phyloP scores from a whole-genome alignment of 2,113 vertebrate genomes.

The Corydoras maculifer region DNA sequence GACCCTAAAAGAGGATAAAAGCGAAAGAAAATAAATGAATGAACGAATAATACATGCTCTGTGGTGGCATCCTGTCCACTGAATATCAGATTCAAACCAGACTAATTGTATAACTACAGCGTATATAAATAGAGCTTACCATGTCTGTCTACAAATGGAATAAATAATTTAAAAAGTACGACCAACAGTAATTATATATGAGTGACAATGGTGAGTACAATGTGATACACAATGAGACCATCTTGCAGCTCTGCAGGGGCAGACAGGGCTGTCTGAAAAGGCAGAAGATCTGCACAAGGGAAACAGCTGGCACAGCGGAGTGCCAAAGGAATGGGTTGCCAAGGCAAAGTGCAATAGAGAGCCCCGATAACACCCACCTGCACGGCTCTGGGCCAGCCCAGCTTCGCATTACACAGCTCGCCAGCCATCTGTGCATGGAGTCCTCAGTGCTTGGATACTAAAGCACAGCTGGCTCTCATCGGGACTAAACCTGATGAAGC shows the following conservation, averaged over 20 bases:
- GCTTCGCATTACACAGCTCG: slow-evolving; percentile 24
- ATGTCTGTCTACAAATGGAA: no score
- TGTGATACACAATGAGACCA: slow-evolving; percentile 26
- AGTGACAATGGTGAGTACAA: slow-evolving; percentile 11
- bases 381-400: slow-evolving; percentile 33
- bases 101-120: no score
- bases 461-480: slow-evolving; percentile 35
- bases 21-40: no score
- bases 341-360: slow-evolving; percentile 23
- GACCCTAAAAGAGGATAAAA: no score
- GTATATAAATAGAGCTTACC: no score
- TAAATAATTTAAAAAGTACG: background rate
- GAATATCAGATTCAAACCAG: no score
- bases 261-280: slow-evolving; percentile 28
- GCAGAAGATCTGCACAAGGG: slow-evolving; percentile 26
- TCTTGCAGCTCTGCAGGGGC: slow-evolving; percentile 33
- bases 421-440: slow-evolving; percentile 36
- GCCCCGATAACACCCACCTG: slow-evolving; percentile 43
- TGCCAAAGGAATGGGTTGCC: slow-evolving; percentile 20
- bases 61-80: no score
- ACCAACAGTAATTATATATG: slow-evolving; percentile 39
- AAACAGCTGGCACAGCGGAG: slow-evolving; percentile 40
- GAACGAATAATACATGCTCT: no score
- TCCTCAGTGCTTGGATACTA: slow-evolving; percentile 32
- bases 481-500: slow-evolving; percentile 34